Conservation (phyloP, 2,888 invertebrate genomes). For the Agrochola lota region DNA sequence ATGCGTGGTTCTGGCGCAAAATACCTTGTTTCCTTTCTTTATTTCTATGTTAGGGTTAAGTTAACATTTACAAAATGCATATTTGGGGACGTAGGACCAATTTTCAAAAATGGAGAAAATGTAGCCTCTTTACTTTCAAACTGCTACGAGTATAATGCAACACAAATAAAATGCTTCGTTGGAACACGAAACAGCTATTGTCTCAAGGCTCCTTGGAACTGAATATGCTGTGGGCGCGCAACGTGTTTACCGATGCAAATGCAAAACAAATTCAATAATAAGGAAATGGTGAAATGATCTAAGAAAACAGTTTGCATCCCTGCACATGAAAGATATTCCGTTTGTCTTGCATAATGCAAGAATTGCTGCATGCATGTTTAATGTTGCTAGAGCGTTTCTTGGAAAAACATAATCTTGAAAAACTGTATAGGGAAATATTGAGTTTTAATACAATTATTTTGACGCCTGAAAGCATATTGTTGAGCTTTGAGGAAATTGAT, state of each 20-base stretch:
- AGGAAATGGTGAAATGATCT: slow-evolving; percentile 21
- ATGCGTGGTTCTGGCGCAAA: too few species aligned
- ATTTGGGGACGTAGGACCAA: neutral
- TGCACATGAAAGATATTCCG: neutral
- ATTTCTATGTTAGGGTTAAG: neutral
- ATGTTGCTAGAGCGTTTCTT: neutral
- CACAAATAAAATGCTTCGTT: slow-evolving; percentile 11
- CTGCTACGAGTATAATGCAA: too few species aligned
- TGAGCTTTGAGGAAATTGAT: neutral
- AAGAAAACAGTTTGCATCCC: slow-evolving; percentile 8
- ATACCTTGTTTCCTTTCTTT: neutral
- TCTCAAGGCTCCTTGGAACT: slow-evolving; percentile 26
- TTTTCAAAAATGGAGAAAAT: neutral
- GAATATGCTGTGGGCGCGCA: slow-evolving; percentile 13
- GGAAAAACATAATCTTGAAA: neutral
- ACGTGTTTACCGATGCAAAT: slow-evolving; percentile 38
- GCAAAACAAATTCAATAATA: slow-evolving; percentile 38
- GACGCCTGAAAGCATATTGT: neutral
- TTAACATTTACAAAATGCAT: neutral
- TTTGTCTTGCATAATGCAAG: slow-evolving; percentile 6
- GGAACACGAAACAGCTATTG: slow-evolving; percentile 17
- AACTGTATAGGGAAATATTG: neutral
- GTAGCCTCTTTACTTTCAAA: neutral
- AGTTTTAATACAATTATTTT: neutral
- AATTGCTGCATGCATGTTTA: slow-evolving; percentile 9